Evolutionary conservation across 2,797 vertebrate species (phyloP).

Genomic region (Leucoraja ocellata): DNA sequence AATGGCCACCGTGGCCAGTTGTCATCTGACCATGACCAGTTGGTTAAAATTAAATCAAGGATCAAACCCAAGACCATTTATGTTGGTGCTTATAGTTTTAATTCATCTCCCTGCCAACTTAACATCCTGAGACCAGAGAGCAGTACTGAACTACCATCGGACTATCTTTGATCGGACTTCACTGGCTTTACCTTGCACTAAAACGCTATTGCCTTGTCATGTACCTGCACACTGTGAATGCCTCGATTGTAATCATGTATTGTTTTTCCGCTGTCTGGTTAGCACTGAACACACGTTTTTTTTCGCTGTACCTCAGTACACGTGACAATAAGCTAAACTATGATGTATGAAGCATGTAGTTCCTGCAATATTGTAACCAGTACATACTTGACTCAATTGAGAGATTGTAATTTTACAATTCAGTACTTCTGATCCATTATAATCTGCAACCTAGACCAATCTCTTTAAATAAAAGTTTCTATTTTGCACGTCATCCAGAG

Average conservation of each 20-base stretch:
- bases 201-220: too few relatives aligned
- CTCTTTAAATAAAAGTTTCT: background rate
- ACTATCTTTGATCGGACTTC: too few relatives aligned
- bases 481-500: background rate
- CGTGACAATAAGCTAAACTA: too few relatives aligned
- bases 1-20: too few relatives aligned
- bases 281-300: too few relatives aligned
- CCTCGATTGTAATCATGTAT: too few relatives aligned
- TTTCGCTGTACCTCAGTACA: too few relatives aligned
- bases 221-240: too few relatives aligned
- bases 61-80: background rate
- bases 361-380: background rate
- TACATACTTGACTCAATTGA: background rate
- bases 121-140: background rate
- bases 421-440: background rate
- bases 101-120: background rate
- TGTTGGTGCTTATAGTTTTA: background rate
- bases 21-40: background rate
- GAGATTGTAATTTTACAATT: background rate
- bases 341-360: background rate
- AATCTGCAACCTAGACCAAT: background rate
- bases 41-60: background rate
- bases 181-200: too few relatives aligned
- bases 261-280: too few relatives aligned
- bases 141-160: too few relatives aligned